Base-by-base conservation (phyloP, 2,888 invertebrate species). In the Drosophila limbata region DNA sequence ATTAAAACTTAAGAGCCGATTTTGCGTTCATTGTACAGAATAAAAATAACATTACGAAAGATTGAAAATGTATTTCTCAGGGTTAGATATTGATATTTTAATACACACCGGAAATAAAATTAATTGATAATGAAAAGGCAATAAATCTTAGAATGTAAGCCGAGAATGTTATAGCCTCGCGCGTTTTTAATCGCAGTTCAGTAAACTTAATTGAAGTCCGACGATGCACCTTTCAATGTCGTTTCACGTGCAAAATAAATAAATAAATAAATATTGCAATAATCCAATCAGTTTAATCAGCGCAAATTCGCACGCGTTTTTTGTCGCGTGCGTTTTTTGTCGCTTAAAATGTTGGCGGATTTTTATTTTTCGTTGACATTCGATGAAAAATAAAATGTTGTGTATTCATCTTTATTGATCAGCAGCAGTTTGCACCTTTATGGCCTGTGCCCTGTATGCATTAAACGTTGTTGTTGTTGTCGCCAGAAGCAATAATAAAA, bases 111-210 rank as follows among this genome's bases (percentile, higher is more conserved):
- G 3, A 33, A 17, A 33, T 33, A 6, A 33, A 31, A 33, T 31
- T 2, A 10, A 35, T 21, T 44, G 9, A 4, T 25, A 39, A n/a
- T 17, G 9, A 9, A 40, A 15, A 10, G 3, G 44, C 51, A 60
- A 21, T 47, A 25, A 25, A 55, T 55, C 17, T 19, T 33, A 19
- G 17, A 42, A 28, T 48, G 17, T 33, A 40, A 50, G 25, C 19
- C 15, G 35, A 42, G 42, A 50, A 48, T 47, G 55, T 52, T 17
- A 15, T 15, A 42, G 3, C 60, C 60, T 4, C 42, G 31, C 11
- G 70, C 74, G 67, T 47, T 76, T 72, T 69, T 39, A 25, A 35
- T 1, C 44, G 63, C 77, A 55, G 64, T 76, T 69, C 77, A 69
- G 48, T 73, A 45, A 77, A 76, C 77, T 69, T 44, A 42, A 59